Evolutionary conservation across 2,888 invertebrate species (phyloP).

Genomic region (Phoenoteleia sp.): DNA sequence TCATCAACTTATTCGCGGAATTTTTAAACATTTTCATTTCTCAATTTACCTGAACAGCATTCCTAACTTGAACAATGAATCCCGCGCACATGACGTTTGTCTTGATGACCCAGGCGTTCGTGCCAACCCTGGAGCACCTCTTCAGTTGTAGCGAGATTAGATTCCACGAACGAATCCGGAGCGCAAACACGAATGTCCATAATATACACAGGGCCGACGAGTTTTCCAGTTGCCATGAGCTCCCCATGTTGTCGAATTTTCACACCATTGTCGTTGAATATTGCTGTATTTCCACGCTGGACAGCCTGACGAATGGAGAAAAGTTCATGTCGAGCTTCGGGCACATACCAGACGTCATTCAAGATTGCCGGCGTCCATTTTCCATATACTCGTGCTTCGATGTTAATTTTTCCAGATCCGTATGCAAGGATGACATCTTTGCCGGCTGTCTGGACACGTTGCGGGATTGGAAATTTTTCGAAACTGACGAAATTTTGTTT

Average conservation of each 20-base stretch:
- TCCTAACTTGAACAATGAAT: too few relatives aligned
- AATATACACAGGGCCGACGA: constrained; percentile 59
- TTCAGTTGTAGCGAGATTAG: constrained; percentile 68
- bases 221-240: constrained; percentile 61
- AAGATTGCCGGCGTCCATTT: not conserved
- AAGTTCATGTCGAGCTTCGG: constrained; percentile 57
- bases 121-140: constrained; percentile 73
- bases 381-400: not conserved
- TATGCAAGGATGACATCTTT: constrained; percentile 52
- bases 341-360: constrained; percentile 33
- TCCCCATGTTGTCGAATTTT: constrained; percentile 54
- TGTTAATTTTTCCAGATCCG: constrained; percentile 10
- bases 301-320: constrained; percentile 70
- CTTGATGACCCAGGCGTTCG: constrained; percentile 74
- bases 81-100: constrained; percentile 74
- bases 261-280: constrained; percentile 61
- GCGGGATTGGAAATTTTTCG: constrained; percentile 55
- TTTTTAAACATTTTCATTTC: too few relatives aligned
- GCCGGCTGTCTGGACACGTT: constrained; percentile 61
- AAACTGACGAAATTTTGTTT: constrained; percentile 52
- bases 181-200: constrained; percentile 69
- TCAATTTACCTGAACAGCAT: too few relatives aligned
- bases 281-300: constrained; percentile 61
- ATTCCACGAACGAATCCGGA: constrained; percentile 52
- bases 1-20: too few relatives aligned